Conservation (phyloP, 2,797 vertebrate species). For the Sphenopsis melanotis region DNA sequence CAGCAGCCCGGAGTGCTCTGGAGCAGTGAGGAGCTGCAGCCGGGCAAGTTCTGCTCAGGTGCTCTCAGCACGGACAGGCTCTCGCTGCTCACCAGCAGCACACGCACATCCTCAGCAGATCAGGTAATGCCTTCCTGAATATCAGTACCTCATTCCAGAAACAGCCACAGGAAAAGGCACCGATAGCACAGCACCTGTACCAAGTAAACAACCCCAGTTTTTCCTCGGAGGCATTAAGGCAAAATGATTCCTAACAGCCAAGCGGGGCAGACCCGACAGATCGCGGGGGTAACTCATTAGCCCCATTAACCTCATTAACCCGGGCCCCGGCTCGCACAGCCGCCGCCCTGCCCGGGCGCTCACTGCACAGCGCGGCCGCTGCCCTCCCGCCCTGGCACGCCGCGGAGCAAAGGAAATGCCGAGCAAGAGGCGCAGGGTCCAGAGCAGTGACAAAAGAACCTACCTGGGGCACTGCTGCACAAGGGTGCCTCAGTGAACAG, state of each 20-base stretch:
- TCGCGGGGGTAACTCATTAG: neutral
- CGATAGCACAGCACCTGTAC: neutral
- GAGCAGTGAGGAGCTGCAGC: neutral
- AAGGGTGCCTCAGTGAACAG: neutral
- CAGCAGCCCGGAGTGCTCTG: neutral
- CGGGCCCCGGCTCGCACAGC: neutral
- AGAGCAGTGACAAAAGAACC: neutral
- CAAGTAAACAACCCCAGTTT: neutral
- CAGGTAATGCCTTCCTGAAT: neutral
- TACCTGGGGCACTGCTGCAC: neutral
- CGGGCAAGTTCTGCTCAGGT: neutral
- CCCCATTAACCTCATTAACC: neutral
- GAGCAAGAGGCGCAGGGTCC: neutral
- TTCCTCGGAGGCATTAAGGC: neutral
- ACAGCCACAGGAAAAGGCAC: fast-evolving
- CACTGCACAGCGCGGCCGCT: fast-evolving
- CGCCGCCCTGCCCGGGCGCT: neutral
- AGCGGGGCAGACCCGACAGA: neutral
- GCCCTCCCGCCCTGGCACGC: neutral
- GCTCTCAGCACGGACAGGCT: neutral
- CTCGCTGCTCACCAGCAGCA: neutral
- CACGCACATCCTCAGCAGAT: neutral
- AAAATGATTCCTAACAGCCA: fast-evolving
- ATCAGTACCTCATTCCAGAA: neutral
- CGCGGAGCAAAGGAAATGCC: fast-evolving